Conservation (phyloP, 2,888 invertebrate species). For the Ochlodes sylvanus region DNA sequence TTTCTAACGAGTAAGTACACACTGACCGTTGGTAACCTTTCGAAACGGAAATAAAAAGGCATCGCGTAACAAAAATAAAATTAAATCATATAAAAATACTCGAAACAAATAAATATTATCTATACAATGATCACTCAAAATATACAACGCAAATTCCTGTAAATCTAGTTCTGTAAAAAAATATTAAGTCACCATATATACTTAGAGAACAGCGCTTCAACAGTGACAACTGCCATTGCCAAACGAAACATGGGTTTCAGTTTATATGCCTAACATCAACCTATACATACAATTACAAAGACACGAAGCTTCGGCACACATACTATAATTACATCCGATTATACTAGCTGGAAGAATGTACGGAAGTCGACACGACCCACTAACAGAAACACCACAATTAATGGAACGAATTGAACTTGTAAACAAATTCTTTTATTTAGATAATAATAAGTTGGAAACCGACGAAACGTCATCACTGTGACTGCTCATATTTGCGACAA, state of each 20-base stretch:
- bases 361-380: conserved; percentile 14
- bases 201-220: conserved; percentile 4
- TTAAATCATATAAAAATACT: conserved; percentile 27
- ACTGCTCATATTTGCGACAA: too few relatives aligned
- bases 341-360: conserved; percentile 29
- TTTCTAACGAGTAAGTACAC: conserved; percentile 17
- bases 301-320: conserved; percentile 8
- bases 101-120: conserved; percentile 23
- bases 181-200: conserved; percentile 18
- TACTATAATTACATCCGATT: conserved; percentile 7
- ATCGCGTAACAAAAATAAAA: conserved; percentile 33
- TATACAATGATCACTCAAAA: conserved; percentile 28
- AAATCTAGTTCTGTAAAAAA: conserved; percentile 14
- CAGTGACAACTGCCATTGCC: not conserved
- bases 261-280: conserved; percentile 12
- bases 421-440: not conserved
- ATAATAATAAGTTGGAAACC: too few relatives aligned
- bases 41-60: conserved; percentile 17
- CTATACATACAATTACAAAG: conserved; percentile 8
- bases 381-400: conserved; percentile 1
- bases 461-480: too few relatives aligned
- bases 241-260: conserved; percentile 5
- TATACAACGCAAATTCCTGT: conserved; percentile 23
- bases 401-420: conserved; percentile 1
- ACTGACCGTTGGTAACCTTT: conserved; percentile 15